Evolutionary conservation across 2,888 invertebrate genomes (phyloP).

Genomic region (Suillia variegata): DNA sequence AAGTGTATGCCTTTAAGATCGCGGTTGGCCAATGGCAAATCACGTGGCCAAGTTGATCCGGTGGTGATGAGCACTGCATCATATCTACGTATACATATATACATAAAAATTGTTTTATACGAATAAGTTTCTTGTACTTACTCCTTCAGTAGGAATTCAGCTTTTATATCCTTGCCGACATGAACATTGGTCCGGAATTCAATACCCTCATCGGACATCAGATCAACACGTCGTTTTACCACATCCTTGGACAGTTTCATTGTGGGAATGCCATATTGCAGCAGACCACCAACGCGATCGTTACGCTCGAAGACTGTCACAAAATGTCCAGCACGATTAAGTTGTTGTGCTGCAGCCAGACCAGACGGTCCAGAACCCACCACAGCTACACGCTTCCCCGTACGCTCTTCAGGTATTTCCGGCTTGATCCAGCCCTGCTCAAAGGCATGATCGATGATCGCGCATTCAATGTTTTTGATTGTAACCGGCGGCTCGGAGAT

Average conservation of each 20-base stretch:
- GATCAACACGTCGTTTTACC: constrained; percentile 84
- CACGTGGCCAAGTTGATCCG: constrained; percentile 97
- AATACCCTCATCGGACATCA: constrained; percentile 89
- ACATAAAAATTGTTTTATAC: neutral
- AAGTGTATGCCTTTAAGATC: constrained; percentile 92
- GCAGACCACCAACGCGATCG: constrained; percentile 90
- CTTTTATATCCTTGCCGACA: constrained; percentile 89
- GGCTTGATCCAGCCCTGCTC: constrained; percentile 94
- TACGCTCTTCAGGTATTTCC: constrained; percentile 74
- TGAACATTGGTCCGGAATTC: constrained; percentile 86
- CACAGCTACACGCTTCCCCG: constrained; percentile 83
- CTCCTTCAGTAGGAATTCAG: constrained; percentile 70
- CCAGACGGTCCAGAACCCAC: constrained; percentile 96
- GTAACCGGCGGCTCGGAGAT: constrained; percentile 97
- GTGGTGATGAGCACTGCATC: constrained; percentile 89
- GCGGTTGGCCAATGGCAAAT: constrained; percentile 83
- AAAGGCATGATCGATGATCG: constrained; percentile 98
- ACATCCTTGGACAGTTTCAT: constrained; percentile 97
- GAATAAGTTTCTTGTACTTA: constrained; percentile 53
- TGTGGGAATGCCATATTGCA: constrained; percentile 98
- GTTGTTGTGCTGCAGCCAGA: constrained; percentile 93
- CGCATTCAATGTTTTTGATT: constrained; percentile 98
- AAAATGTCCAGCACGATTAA: constrained; percentile 92
- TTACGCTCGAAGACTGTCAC: constrained; percentile 97
- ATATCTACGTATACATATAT: constrained; percentile 64